Percentiles rank a stretch among this genome's conserved stretches.
phyloP scores from a whole-genome alignment of 35 echinoderm and acorn worm genomes.

The Hemicentrotus pulcherrimus region DNA sequence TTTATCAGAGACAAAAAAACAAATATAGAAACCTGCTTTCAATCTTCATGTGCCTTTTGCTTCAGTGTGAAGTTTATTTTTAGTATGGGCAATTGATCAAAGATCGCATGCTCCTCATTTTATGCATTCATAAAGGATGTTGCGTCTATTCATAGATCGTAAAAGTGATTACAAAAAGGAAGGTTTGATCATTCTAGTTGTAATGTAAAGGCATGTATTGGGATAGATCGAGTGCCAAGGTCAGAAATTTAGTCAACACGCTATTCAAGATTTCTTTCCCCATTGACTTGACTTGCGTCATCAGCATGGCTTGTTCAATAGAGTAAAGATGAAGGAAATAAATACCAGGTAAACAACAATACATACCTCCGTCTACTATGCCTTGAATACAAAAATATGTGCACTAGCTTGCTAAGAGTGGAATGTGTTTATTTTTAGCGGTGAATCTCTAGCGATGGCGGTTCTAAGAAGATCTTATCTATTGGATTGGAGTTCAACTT shows the following conservation, averaged over 20 bases:
- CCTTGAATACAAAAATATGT: neutral
- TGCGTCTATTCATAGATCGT: neutral
- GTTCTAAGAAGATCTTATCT: neutral
- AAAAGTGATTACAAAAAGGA: neutral
- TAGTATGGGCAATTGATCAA: neutral
- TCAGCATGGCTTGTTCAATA: neutral
- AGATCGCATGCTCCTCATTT: neutral
- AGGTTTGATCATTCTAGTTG: neutral
- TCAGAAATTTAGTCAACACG: neutral
- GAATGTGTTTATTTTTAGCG: constrained; percentile 2
- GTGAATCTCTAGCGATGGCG: neutral
- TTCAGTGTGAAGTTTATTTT: neutral
- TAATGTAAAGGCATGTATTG: neutral
- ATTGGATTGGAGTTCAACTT: neutral
- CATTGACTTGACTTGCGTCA: neutral
- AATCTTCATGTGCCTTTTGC: neutral
- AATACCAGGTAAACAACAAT: neutral
- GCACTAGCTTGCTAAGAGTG: neutral
- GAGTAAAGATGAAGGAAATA: neutral
- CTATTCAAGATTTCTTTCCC: neutral
- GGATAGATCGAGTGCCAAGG: neutral
- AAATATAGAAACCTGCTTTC: neutral
- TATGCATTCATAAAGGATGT: neutral
- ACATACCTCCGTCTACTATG: neutral
- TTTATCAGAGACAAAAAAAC: neutral